Evolutionary conservation across 2,113 vertebrate species (phyloP).

Genomic region (Pseudopodoces humilis): DNA sequence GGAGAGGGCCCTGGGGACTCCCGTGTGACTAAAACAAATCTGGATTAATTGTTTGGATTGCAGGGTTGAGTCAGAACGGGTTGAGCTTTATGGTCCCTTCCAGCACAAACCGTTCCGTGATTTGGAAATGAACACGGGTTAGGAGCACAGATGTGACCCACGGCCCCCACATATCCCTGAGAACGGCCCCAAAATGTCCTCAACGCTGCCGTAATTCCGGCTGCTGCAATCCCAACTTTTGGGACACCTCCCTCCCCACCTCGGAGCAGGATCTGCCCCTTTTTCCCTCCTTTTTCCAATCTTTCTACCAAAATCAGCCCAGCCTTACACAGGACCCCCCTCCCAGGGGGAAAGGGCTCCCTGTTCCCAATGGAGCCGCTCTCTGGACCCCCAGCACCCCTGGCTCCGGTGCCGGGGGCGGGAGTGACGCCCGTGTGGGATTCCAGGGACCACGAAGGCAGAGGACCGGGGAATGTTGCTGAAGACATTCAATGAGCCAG

Average conservation of each 20-base stretch:
- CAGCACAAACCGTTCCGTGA: not conserved
- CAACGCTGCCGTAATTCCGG: rapidly evolving
- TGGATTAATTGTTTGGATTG: not conserved
- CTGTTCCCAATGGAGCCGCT: not conserved
- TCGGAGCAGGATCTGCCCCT: rapidly evolving
- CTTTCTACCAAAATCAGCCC: not conserved
- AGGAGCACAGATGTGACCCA: not conserved
- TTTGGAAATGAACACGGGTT: not conserved
- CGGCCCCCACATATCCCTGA: not conserved
- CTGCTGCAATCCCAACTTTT: rapidly evolving
- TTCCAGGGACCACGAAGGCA: slow-evolving; percentile 89
- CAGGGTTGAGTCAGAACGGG: not conserved
- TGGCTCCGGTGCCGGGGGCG: rapidly evolving
- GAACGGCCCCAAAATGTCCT: not conserved
- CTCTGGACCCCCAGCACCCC: too few species aligned
- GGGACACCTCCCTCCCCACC: not conserved
- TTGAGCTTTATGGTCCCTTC: not conserved
- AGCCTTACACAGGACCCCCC: too few species aligned
- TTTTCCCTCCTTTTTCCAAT: not conserved
- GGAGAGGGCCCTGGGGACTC: not conserved
- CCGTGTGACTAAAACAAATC: not conserved
- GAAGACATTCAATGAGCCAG: slow-evolving; percentile 93
- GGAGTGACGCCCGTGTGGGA: rapidly evolving
- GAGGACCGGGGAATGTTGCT: slow-evolving; percentile 95
- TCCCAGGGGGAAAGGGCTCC: not conserved